Base-by-base conservation (phyloP, 2,113 vertebrate species). In the Poeciliopsis occidentalis region DNA sequence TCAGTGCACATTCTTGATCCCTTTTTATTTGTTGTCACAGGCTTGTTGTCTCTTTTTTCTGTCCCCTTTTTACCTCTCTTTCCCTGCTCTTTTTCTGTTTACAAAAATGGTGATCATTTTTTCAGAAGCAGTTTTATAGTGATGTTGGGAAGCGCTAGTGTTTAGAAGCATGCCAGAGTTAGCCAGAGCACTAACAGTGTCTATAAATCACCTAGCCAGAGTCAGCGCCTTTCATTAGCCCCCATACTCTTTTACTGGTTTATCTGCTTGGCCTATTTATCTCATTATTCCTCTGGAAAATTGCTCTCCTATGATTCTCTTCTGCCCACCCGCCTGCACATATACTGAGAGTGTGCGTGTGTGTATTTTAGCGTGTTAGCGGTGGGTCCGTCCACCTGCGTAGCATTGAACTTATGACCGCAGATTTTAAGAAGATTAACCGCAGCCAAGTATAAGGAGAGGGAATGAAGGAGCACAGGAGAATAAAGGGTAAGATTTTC, bases 371-470 rank as follows among this genome's bases (percentile, higher is more conserved):
- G 76, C 81, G 78, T 84, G 83, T 86, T 85, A 66, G 83, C 67
- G 92, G 87, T 85, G 77, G 90, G 87, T 91, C 91, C 5, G 73
- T 93, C 91, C 92, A 93, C 92, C 92, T 93, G 92, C 89, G 51
- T 90, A 80, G 88, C 85, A 84, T 88, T 92, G 91, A 94, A 93
- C 93, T 94, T 92, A 83, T 93, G 92, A 91, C 92, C 88, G 73
- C 82, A 79, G 88, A 91, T 92, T 92, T 92, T 92, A 93, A 93
- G 92, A 89, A 92, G 90, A 89, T 93, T 94, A 94, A 90, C 91
- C 80, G 69, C 87, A 84, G 87, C 85, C 90, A 90, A 91, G 93
- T 92, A 85, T 88, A 92, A 89, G 86, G 87, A 88, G 88, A 90
- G 85, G 84, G 89, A 91, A 88, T 85, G 90, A 88, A 81, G 83